Conservation (phyloP, 2,113 vertebrate genomes). For the Shinisaurus crocodilurus region DNA sequence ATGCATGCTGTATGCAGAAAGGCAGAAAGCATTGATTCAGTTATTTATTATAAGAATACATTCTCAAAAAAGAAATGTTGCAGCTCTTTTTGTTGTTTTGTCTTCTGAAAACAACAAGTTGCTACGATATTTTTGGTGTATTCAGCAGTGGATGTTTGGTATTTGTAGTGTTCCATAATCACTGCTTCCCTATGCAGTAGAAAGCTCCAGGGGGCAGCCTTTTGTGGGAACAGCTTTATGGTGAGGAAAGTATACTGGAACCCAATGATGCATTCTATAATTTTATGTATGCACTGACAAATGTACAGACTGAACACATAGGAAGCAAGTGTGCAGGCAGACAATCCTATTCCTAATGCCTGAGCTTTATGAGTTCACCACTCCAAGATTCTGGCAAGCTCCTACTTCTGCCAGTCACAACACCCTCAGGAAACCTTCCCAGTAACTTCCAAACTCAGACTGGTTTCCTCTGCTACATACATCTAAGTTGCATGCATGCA, state of each 20-base stretch:
- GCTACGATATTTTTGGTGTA: neutral
- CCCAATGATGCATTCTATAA: neutral
- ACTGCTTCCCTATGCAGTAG: neutral
- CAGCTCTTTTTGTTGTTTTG: neutral
- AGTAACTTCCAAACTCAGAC: neutral
- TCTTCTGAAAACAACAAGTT: neutral
- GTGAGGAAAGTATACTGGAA: neutral
- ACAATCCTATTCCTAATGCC: neutral
- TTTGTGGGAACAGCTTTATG: neutral
- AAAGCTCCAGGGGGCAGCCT: neutral
- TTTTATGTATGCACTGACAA: neutral
- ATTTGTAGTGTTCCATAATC: neutral
- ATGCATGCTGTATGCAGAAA: neutral
- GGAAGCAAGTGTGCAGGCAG: neutral
- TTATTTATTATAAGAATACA: neutral
- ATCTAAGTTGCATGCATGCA: neutral
- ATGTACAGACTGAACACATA: neutral
- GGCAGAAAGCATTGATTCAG: neutral
- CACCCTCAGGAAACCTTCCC: neutral
- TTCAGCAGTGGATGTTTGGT: neutral
- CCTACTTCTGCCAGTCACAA: neutral
- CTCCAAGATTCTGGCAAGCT: neutral
- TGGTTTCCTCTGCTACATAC: neutral
- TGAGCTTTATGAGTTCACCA: neutral
- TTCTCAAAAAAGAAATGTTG: neutral